These are phyloP conservation scores for Myotis daubentonii DNA, from an alignment of 2,797 vertebrate genomes.

Conservation along the genomic window DNA sequence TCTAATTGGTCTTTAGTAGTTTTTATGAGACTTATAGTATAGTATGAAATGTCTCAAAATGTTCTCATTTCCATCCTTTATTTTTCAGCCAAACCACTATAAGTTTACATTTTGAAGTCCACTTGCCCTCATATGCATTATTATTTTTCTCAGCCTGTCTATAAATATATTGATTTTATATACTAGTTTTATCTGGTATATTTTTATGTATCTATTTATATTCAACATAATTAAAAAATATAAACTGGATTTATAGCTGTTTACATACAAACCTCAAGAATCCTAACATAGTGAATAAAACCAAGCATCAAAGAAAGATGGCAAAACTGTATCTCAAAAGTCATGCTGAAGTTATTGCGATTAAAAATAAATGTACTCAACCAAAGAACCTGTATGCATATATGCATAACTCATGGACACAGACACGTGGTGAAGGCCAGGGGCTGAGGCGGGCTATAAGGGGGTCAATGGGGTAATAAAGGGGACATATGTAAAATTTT, in stretches of 20 bases:
- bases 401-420: too few relatives aligned
- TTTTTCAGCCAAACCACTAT: conserved; percentile 23
- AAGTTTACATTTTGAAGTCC: conserved; percentile 16
- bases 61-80: not conserved
- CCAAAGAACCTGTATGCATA: too few relatives aligned
- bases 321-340: conserved; percentile 26
- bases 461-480: too few relatives aligned
- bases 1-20: not conserved
- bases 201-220: conserved; percentile 45
- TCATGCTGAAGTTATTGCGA: not conserved
- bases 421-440: too few relatives aligned
- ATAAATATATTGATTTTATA: conserved; percentile 9
- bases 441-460: too few relatives aligned
- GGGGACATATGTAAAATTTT: too few relatives aligned
- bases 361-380: conserved; percentile 18
- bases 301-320: not conserved
- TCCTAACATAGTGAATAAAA: not conserved
- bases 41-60: not conserved
- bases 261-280: not conserved
- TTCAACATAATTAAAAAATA: conserved; percentile 7
- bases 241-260: not conserved
- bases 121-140: not conserved
- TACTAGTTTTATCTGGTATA: not conserved
- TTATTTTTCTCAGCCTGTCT: conserved; percentile 21
- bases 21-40: not conserved